These are phyloP conservation scores for Brachyopa scutellaris DNA, from an alignment of 2,888 invertebrate species.

Conservation along the genomic window DNA sequence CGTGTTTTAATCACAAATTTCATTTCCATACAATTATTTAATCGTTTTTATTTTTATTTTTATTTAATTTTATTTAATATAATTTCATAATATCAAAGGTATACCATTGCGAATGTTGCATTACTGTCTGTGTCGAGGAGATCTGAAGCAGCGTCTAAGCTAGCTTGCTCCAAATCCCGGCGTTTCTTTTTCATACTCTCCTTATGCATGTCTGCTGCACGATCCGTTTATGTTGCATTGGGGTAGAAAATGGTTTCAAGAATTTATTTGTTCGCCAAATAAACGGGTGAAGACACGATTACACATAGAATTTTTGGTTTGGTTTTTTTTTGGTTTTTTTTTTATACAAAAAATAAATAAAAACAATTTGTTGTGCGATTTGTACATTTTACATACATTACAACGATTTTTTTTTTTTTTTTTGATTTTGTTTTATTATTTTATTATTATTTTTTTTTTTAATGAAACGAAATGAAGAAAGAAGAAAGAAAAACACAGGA, in stretches of 20 bases:
- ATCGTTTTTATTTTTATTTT: conserved; percentile 3
- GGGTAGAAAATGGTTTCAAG: conserved; percentile 82
- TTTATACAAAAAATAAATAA: conserved; percentile 67
- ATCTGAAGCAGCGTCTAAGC: conserved; percentile 93
- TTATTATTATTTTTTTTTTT: conserved; percentile 35
- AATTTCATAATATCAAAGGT: conserved; percentile 57
- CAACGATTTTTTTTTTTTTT: conserved; percentile 60
- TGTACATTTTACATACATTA: conserved; percentile 67
- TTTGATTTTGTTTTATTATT: conserved; percentile 25
- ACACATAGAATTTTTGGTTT: conserved; percentile 73
- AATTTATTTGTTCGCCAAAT: conserved; percentile 82
- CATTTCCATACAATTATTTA: not conserved
- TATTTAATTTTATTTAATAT: not conserved
- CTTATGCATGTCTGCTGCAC: conserved; percentile 86
- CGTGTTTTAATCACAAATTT: not conserved
- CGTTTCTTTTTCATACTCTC: conserved; percentile 95
- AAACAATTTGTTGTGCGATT: conserved; percentile 72
- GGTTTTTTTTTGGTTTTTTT: conserved; percentile 45
- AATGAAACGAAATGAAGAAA: conserved; percentile 71
- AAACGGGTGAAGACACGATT: conserved; percentile 71
- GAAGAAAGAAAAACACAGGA: conserved; percentile 66
- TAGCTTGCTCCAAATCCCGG: conserved; percentile 92
- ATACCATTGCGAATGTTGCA: conserved; percentile 95
- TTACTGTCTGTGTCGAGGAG: conserved; percentile 93
- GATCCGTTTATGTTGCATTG: conserved; percentile 88